Percentiles rank a stretch among this genome's conserved stretches.
These are phyloP conservation scores for Pleuronectes platessa DNA, from an alignment of 2,113 vertebrate genomes.

Conservation along the genomic window DNA sequence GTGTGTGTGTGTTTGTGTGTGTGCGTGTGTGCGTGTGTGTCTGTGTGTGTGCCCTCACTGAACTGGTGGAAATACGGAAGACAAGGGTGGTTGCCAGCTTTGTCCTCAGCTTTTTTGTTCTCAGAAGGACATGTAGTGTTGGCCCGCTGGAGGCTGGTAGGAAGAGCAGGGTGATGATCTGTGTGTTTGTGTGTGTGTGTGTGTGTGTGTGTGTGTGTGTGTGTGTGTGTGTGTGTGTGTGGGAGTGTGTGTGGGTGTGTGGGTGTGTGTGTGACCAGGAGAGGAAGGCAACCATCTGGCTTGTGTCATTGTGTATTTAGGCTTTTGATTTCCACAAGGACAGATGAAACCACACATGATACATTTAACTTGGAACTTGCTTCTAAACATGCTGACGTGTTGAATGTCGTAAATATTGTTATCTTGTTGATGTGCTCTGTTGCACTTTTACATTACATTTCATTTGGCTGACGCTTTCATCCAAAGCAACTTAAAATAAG, in stretches of 20 bases:
- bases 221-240: constrained; percentile 13
- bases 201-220: constrained; percentile 14
- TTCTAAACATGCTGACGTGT: background rate
- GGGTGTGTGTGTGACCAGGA: constrained; percentile 2
- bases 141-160: constrained; percentile 9
- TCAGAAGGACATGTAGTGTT: constrained; percentile 28
- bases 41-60: constrained; percentile 29
- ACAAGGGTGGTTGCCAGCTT: constrained; percentile 48
- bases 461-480: too few species aligned
- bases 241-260: constrained; percentile 6
- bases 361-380: background rate
- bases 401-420: background rate
- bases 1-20: constrained; percentile 37
- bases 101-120: constrained; percentile 57
- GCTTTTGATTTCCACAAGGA: constrained; percentile 15
- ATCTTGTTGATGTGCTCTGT: background rate
- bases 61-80: constrained; percentile 57
- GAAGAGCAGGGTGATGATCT: constrained; percentile 26
- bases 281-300: constrained; percentile 29
- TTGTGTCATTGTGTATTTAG: background rate
- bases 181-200: constrained; percentile 13
- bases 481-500: too few species aligned
- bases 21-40: constrained; percentile 26
- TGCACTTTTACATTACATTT: too few species aligned
- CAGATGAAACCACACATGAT: background rate